Conservation (phyloP, 2,113 vertebrate species). For the Zosterops japonicus region DNA sequence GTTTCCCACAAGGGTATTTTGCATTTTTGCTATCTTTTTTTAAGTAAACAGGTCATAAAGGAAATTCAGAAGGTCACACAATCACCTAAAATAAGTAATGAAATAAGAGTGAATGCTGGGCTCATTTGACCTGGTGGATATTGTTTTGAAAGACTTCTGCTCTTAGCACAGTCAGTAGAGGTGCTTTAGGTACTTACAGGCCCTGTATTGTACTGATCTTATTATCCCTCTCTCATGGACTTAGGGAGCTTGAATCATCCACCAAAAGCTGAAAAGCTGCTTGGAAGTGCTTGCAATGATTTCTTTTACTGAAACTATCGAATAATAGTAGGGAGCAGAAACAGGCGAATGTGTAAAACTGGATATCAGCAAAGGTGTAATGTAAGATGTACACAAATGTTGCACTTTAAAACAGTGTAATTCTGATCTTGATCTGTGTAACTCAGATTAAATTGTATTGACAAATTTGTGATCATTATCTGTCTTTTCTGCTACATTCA, state of each 20-base stretch:
- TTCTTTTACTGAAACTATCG: neutral
- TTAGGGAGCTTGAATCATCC: neutral
- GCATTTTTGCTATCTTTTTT: neutral
- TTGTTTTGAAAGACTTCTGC: neutral
- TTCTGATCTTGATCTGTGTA: neutral
- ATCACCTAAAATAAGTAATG: neutral
- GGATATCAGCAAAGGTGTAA: neutral
- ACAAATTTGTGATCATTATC: neutral
- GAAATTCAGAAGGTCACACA: neutral
- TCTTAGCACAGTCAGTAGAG: neutral
- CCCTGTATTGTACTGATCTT: accelerated
- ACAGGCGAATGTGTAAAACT: neutral
- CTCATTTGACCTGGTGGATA: neutral
- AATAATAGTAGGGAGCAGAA: neutral
- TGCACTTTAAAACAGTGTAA: neutral
- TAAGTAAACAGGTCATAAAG: neutral
- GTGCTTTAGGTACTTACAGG: neutral
- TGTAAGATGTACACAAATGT: neutral
- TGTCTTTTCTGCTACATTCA: neutral
- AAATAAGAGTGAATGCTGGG: neutral
- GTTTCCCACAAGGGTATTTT: neutral
- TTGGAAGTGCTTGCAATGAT: neutral
- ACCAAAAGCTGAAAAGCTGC: neutral
- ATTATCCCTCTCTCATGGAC: neutral
- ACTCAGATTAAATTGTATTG: neutral